Conservation (phyloP, 1,140 invertebrate species). For the Nymphalis io region DNA sequence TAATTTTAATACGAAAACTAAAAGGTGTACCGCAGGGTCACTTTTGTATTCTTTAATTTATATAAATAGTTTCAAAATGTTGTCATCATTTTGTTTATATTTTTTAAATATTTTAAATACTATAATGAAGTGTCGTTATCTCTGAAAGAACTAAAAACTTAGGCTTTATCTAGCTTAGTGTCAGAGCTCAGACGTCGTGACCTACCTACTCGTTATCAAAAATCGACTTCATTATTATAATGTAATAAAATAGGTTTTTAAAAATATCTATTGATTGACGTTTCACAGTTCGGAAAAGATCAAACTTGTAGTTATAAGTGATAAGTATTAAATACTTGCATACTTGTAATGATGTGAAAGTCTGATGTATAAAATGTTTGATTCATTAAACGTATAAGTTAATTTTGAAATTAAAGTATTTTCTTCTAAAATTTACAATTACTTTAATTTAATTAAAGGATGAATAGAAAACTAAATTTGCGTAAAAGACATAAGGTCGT, state of each 20-base stretch:
- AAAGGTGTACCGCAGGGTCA: no score
- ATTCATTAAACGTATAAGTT: no score
- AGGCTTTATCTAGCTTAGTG: conserved; percentile 45
- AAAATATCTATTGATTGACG: conserved; percentile 32
- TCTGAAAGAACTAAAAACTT: conserved; percentile 43
- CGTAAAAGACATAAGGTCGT: no score
- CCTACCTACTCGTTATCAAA: conserved; percentile 41
- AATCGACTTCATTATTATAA: conserved; percentile 31
- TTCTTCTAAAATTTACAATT: no score
- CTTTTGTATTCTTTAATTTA: no score
- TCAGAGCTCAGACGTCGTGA: conserved; percentile 40
- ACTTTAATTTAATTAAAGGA: no score
- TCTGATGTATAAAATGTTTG: no score
- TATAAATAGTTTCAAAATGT: neutral
- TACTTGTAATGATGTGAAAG: neutral
- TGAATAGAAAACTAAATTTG: no score
- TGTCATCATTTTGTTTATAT: neutral
- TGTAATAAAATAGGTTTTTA: conserved; percentile 34
- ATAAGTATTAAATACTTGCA: neutral
- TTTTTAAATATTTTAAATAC: conserved; percentile 7
- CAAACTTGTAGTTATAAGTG: neutral
- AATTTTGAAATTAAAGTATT: no score
- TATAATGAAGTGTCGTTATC: conserved; percentile 21
- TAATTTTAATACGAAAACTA: no score
- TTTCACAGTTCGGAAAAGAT: neutral